Evolutionary conservation across 1,140 invertebrate species (phyloP), one percentile per base, ranked within the genome.

Genomic region (Pogonomyrmex barbatus): DNA sequence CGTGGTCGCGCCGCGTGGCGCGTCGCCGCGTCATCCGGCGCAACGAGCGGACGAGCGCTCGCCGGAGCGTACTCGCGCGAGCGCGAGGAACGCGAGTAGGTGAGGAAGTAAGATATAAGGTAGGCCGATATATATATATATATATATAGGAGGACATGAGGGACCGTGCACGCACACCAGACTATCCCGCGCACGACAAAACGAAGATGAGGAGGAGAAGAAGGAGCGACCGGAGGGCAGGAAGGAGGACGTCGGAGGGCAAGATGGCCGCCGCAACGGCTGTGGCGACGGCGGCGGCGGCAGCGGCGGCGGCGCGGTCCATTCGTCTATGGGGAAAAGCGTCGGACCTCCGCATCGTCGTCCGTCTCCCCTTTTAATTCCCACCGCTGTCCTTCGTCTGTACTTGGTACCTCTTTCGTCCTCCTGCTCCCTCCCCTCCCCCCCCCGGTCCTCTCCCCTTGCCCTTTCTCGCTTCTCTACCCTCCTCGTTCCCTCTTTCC

Each of bases 281-380:
- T 24, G 36, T 63, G 1, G 14, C 73, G 87, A 91, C 91, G 91
- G 91, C 91, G 86, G 91, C 76, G 42, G 47, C 54, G 5, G 42
- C 67, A n/a, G 62, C 76, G 39, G 36, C 76, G 0, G 14, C 73
- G n/a, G 45, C 88, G 36, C 42, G 90, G 90, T 90, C 90, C 91
- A 91, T 86, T 89, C 87, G 83, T 89, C 71, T 88, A 92, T 90
- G 88, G 90, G 88, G 92, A 92, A 94, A 93, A 93, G 84, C 92
- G 90, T 86, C 81, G 92, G 76, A 87, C 89, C 91, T 87, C 89
- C 88, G 76, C 78, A 65, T 87, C 83, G 86, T 91, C 76, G 88
- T 89, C 68, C 89, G 85, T 92, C 91, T 92, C 90, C 85, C 75
- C 88, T 88, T 92, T 91, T 91, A 91, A 92, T 92, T 92, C 88